Conservation (phyloP, 2,888 invertebrate genomes). For the Patella pellucida region DNA sequence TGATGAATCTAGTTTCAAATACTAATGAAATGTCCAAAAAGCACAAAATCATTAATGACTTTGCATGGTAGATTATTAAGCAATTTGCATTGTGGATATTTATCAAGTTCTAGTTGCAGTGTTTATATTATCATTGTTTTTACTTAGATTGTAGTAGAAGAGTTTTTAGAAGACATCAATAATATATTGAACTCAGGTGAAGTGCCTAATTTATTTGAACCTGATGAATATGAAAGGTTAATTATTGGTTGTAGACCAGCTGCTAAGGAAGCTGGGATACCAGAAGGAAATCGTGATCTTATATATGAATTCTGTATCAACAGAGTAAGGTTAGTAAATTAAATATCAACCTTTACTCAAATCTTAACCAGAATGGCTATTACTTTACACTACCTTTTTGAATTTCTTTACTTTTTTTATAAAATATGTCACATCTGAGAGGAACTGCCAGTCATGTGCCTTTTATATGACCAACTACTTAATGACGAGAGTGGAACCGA, state of each 20-base stretch:
- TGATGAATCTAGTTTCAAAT: too few species aligned
- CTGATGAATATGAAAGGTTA: slow-evolving; percentile 87
- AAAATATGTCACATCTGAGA: too few species aligned
- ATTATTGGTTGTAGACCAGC: slow-evolving; percentile 82
- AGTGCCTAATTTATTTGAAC: slow-evolving; percentile 86
- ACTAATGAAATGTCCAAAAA: too few species aligned
- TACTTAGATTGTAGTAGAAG: slow-evolving; percentile 84
- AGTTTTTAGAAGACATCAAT: slow-evolving; percentile 92
- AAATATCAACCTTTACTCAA: background rate
- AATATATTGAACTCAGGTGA: slow-evolving; percentile 93
- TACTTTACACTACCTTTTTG: too few species aligned
- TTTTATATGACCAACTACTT: too few species aligned
- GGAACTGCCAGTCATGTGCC: too few species aligned
- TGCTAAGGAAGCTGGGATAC: slow-evolving; percentile 80
- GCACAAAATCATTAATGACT: too few species aligned
- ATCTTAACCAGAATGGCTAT: too few species aligned
- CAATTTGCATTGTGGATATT: background rate
- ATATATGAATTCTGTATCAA: slow-evolving; percentile 90
- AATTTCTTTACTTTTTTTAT: too few species aligned
- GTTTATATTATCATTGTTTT: too few species aligned
- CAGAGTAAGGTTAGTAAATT: slow-evolving; percentile 75
- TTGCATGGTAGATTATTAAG: background rate
- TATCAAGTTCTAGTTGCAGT: background rate
- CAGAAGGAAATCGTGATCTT: slow-evolving; percentile 80
- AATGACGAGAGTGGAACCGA: too few species aligned